A percentile compares a stretch with the other conserved stretches of the same genome.
These are phyloP conservation scores for Pristionchus fissidentatus DNA, from an alignment of 2,888 invertebrate genomes.

Conservation along the genomic window DNA sequence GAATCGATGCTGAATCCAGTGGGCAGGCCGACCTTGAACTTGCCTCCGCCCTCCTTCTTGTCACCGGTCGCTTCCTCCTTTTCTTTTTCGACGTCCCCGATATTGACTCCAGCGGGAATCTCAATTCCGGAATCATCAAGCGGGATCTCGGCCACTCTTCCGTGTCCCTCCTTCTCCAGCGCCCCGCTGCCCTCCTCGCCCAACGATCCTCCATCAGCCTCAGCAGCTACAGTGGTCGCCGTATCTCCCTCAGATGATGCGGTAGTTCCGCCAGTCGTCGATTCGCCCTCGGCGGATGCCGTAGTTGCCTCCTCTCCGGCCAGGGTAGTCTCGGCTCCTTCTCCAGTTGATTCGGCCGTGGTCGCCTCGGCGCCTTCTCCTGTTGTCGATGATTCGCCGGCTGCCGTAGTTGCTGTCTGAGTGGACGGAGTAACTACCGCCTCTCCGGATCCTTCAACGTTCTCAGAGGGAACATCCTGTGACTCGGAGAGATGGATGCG, in stretches of 20 bases:
- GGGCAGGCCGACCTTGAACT: background rate
- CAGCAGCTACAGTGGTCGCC: conserved; percentile 45
- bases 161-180: conserved; percentile 20
- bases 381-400: conserved; percentile 35
- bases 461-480: conserved; percentile 47
- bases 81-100: background rate
- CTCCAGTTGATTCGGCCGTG: conserved; percentile 45
- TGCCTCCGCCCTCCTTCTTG: background rate
- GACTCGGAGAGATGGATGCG: conserved; percentile 47
- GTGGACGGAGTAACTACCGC: conserved; percentile 47
- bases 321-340: conserved; percentile 46
- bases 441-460: conserved; percentile 30
- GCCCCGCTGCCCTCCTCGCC: conserved; percentile 48
- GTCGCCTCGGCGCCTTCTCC: conserved; percentile 49
- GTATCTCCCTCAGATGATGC: conserved; percentile 41
- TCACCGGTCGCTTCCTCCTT: background rate
- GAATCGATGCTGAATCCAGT: conserved; percentile 35
- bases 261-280: conserved; percentile 30
- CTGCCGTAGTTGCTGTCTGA: conserved; percentile 1
- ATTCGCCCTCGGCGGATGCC: conserved; percentile 50
- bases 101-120: conserved; percentile 36
- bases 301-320: conserved; percentile 48
- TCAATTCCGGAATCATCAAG: conserved; percentile 52
- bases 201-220: conserved; percentile 34
- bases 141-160: conserved; percentile 49